phyloP scores from a whole-genome alignment of 2,888 invertebrate species.

The Microctonus aethiopoides region DNA sequence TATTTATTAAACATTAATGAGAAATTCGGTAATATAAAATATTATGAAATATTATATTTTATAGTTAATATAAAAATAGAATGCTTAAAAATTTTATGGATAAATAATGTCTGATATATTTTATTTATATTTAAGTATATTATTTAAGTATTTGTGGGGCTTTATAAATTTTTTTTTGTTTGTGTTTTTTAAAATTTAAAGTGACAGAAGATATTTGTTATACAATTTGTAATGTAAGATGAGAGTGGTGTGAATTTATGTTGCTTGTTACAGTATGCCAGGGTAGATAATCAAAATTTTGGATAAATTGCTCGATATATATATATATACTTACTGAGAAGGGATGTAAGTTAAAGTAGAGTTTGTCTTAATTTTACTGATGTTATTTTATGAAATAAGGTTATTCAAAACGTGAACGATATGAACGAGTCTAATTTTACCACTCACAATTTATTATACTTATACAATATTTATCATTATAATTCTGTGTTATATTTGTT shows the following conservation, averaged over 20 bases:
- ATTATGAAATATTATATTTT: no score
- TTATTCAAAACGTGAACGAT: background rate
- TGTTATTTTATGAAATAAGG: background rate
- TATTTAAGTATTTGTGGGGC: no score
- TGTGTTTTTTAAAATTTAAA: no score
- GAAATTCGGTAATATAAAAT: background rate
- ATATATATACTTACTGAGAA: no score
- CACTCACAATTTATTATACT: background rate
- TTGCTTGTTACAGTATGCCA: background rate
- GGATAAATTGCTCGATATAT: background rate
- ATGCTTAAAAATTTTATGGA: no score
- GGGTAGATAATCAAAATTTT: slow-evolving; percentile 1
- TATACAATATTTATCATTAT: background rate
- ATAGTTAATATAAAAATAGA: no score
- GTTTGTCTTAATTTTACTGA: background rate
- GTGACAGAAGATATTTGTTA: background rate
- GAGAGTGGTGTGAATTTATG: background rate
- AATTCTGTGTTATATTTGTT: background rate
- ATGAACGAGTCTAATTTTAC: background rate
- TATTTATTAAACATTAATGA: background rate
- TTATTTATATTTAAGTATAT: no score
- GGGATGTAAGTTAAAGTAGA: background rate
- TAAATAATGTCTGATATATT: background rate
- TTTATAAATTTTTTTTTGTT: no score
- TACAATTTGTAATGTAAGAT: background rate